Evolutionary conservation across 2,797 vertebrate genomes (phyloP).

Genomic region (Paramormyrops hopkinsi): DNA sequence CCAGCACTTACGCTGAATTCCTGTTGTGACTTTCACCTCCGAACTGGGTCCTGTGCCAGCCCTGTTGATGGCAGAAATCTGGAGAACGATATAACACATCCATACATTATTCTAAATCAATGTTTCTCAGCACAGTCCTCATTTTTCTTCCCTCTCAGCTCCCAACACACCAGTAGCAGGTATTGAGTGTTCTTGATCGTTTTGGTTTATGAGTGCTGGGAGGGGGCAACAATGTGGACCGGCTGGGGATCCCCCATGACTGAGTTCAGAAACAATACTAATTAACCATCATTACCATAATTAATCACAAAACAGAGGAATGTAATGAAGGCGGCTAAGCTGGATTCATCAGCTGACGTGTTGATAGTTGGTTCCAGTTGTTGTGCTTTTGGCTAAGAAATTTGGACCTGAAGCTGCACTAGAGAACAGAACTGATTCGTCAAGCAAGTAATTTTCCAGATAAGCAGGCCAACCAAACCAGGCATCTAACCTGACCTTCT

Average conservation of each 20-base stretch:
- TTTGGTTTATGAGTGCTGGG: background rate
- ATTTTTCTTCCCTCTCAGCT: background rate
- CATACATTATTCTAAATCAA: background rate
- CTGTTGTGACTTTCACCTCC: conserved; percentile 81
- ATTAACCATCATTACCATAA: background rate
- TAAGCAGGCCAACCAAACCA: background rate
- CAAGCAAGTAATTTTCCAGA: background rate
- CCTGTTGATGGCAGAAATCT: conserved; percentile 88
- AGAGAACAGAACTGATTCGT: background rate
- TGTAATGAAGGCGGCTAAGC: background rate
- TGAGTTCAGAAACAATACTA: background rate
- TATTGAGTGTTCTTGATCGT: background rate
- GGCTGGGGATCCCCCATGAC: background rate
- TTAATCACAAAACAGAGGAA: background rate
- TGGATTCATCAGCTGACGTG: background rate
- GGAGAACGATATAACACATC: conserved; percentile 33
- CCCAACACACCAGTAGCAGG: background rate
- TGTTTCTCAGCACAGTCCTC: background rate
- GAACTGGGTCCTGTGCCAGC: conserved; percentile 83
- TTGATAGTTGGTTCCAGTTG: background rate
- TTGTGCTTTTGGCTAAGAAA: background rate
- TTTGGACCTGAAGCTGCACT: background rate
- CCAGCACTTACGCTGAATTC: conserved; percentile 58
- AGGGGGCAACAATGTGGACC: background rate
- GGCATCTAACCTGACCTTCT: background rate